Evolutionary conservation across 2,113 vertebrate genomes (phyloP), one percentile per base, ranked within the genome.

Genomic region (Callipepla californica): DNA sequence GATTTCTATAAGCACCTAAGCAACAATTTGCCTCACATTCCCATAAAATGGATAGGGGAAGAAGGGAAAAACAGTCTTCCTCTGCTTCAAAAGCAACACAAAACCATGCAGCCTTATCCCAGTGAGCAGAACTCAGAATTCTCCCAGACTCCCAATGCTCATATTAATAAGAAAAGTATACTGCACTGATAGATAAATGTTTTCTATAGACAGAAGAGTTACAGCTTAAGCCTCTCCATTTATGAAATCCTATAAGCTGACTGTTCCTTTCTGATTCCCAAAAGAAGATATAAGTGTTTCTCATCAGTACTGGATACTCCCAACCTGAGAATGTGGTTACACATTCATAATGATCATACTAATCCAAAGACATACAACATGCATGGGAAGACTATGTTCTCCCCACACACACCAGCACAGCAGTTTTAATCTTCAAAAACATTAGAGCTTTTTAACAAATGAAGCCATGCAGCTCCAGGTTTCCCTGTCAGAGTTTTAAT

Each of bases 401-500:
- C 22, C 36, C n/a, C 47, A 19, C 30, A 57, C 21, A 30, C 55
- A 57, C 20, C 20, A 62, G 38, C 16, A 45, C 55, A 51, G 11
- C 20, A 28, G 23, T 77, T 61, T 62, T 63, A 63, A 77, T 12
- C 47, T 36, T 23, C 32, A 81, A 73, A 67, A 69, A 30, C 66
- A 42, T 42, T 88, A 75, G 55, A 59, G 23, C 28, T 68, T 87
- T n/a, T 53, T 84, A 34, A 80, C 59, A 87, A 44, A 23, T 17
- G 34, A 51, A 73, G 70, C 40, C 70, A 59, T 80, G 77, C 88
- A 76, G 76, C 51, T 90, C 63, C 42, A 66, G 19, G 40, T 87
- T 84, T 58, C 69, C 82, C 55, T 58, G 40, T 30, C 79, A 87
- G 92, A 87, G 85, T 74, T 83, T 80, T 86, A 93, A 50, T 81